Evolutionary conservation across 2,888 invertebrate genomes (phyloP), one percentile per base, ranked within the genome.

Genomic region (Scaptomyza polygonia): DNA sequence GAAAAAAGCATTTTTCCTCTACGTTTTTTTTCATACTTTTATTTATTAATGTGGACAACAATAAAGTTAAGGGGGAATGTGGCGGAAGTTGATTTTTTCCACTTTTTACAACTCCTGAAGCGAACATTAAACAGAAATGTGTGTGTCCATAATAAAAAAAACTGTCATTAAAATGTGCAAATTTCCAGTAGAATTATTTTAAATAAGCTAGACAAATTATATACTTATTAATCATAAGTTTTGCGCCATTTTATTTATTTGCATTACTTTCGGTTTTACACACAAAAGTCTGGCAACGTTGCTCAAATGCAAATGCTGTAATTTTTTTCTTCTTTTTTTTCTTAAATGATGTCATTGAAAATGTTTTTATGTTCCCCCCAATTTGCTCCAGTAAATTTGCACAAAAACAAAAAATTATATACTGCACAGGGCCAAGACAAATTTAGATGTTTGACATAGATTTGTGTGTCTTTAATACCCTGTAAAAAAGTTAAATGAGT

Each of bases 381-480:
- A 30, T 79, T 63, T 70, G 64, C 64, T 86, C 81, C 81, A 82
- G 81, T 72, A 70, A 86, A 67, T 64, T n/a, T 21, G 67, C 36
- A 70, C 34, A 34, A 6, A 7, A 8, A 8, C 9, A 9, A 39
- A 14, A 16, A 36, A 2, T 14, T 14, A 14, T 67, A 86, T 76
- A 76, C 64, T 80, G 83, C 59, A 49, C 65, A 82, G 73, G 73
- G 81, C 81, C 68, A 77, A 74, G 59, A 71, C 77, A 86, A 86
- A 79, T 83, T 79, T 83, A 79, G 81, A 63, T 58, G 36, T 70
- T 83, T 79, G 86, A 79, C 83, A 86, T 71, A 86, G 73, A 82
- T 86, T 70, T 82, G 68, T 62, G 59, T 63, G 48, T 48, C 53
- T 64, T 57, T 44, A 59, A 70, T 83, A 52, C 80, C 59, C 72